Base-by-base conservation (phyloP, 2,797 vertebrate species). In the Spatula versicolor region DNA sequence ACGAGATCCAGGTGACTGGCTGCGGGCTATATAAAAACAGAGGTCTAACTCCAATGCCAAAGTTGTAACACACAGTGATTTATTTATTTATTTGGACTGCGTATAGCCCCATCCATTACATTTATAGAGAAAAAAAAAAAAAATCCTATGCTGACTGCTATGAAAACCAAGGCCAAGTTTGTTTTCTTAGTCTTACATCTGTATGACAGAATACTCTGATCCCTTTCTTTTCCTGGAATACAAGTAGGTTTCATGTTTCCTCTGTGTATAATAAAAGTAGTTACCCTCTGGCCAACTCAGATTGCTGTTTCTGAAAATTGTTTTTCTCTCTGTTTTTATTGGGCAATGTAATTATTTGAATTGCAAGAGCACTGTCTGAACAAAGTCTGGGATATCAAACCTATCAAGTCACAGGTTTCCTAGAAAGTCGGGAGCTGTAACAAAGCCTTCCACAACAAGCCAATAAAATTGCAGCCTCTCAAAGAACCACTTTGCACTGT, bases 231-330 rank as follows among this genome's bases (percentile, higher is more conserved):
- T 83, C 76, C 74, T 83, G 23, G 91, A 96, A 96, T 96, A 95
- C 91, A 96, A 95, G 92, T 59, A 91, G 20, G 56, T 91, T 96
- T 91, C 84, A 93, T 94, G 91, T 94, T 98, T 96, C 96, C 91
- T 92, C 48, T 73, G 95, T 92, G 92, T 93, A 86, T 94, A 96
- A 94, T 90, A 88, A 83, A 96, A 97, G 93, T 63, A 95, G 88
- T 96, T 96, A 94, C 97, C 96, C 94, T 96, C 94, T 97, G 96
- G 95, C 93, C 93, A 95, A n/a, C 62, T 95, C 83, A 93, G 81
- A 96, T 31, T 90, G 91, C 77, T 96, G 90, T 62, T 97, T 86
- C 92, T 94, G 80, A 96, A 88, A 84, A 92, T 79, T 90, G 48
- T 64, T 90, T 94, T 94, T 54, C 76, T 89, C 77, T 69, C 87